A percentile compares a stretch with the other conserved stretches of the same genome.
Conservation (phyloP, 1,140 invertebrate species). For the Tetragonula clypearis region DNA sequence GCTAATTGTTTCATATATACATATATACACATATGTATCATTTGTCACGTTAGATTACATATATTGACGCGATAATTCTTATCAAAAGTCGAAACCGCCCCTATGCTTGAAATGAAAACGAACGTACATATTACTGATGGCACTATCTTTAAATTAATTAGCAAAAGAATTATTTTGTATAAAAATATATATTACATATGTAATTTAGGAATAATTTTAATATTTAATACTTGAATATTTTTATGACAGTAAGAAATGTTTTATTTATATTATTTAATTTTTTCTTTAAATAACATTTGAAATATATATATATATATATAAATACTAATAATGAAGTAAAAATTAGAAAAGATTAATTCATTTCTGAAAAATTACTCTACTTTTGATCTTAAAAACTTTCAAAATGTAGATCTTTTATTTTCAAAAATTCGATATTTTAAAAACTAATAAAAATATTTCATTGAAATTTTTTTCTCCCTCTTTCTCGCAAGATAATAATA, state of each 20-base stretch:
- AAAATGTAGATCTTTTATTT: conserved; percentile 17
- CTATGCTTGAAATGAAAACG: neutral
- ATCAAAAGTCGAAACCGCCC: neutral
- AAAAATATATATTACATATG: neutral
- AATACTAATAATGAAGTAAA: neutral
- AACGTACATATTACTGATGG: neutral
- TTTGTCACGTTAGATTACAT: neutral
- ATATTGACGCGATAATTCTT: neutral
- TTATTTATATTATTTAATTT: neutral
- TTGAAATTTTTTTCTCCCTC: neutral
- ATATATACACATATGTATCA: neutral
- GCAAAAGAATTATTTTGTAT: neutral
- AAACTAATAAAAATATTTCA: conserved; percentile 2
- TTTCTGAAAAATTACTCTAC: neutral
- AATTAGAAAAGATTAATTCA: too few species aligned
- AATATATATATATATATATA: neutral
- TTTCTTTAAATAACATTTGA: neutral
- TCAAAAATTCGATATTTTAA: conserved; percentile 20
- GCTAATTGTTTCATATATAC: neutral
- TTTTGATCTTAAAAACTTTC: conserved; percentile 12
- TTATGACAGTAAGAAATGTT: neutral
- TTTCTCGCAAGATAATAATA: conserved; percentile 26
- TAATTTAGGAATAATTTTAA: neutral
- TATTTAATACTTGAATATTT: neutral
- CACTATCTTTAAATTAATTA: neutral